Base-by-base conservation (phyloP, 2,113 vertebrate species). In the Gymnogyps californianus region DNA sequence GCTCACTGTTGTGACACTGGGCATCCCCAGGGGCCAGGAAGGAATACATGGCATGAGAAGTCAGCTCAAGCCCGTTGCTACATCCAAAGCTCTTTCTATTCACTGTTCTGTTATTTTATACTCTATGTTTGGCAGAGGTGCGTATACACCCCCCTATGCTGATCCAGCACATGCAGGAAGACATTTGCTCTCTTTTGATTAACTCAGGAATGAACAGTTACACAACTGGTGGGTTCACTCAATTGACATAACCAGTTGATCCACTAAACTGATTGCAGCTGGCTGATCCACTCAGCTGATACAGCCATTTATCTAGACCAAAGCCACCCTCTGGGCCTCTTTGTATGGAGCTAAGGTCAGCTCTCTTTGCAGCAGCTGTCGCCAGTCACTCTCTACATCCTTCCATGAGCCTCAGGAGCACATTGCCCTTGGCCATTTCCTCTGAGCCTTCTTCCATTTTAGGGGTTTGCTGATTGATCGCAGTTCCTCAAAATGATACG, bases 161-260 rank as follows among this genome's bases (percentile, higher is more conserved):
- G 16, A 4, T 58, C 22, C 0, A 0, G 20, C 31, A 36, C 0
- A 0, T 51, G 13, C 29, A 51, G 38, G 22, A 94, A 78, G 42
- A 85, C 7, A 20, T 79, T 38, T 87, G 10, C 7, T 40, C 21
- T 25, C 44, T 74, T 83, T 59, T 36, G 16, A 28, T 72, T 77
- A 69, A 38, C 14, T 74, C 26, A 9, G 13, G 34, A 14, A 31
- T 32, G 36, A 94, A 24, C 8, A 44, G 24, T 54, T 72, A 65
- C 64, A 49, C 58, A 72, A 21, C 6, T 69, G 44, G 6, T 80
- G 69, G 20, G 16, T 61, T 89, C 42, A 74, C 49, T 91, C 44
- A 20, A 1, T 38, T 62, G 52, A 22, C 32, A 51, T 44, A 54
- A 75, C 13, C 66, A 24, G 36, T 24, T 69, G 70, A 65, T 77